phyloP scores from a whole-genome alignment of 2,797 vertebrate genomes.

The Melanogrammus aeglefinus region DNA sequence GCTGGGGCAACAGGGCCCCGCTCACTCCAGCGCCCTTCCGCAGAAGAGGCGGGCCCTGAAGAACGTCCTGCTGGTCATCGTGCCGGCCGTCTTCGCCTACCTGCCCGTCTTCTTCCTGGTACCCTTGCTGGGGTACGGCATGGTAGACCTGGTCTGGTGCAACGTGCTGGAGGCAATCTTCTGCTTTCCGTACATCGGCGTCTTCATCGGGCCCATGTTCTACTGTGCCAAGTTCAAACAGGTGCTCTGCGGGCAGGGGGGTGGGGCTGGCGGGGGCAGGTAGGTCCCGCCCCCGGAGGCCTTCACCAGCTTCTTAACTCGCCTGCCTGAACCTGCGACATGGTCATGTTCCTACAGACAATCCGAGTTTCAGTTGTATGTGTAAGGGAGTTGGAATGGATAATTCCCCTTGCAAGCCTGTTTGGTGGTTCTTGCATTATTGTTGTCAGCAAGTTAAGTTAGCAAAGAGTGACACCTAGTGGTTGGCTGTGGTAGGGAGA shows the following conservation, averaged over 20 bases:
- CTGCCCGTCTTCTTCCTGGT: conserved; percentile 40
- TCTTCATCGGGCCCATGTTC: conserved; percentile 56
- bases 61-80: conserved; percentile 55
- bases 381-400: no score
- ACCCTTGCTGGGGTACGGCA: no score
- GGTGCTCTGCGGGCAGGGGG: conserved; percentile 11
- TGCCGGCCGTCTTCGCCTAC: conserved; percentile 49
- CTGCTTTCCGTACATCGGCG: conserved; percentile 45
- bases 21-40: conserved; percentile 27
- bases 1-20: conserved; percentile 44
- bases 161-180: conserved; percentile 21
- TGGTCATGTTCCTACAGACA: no score
- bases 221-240: conserved; percentile 49
- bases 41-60: conserved; percentile 48
- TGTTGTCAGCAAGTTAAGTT: no score
- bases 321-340: no score
- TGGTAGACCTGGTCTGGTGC: no score
- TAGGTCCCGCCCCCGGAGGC: not conserved
- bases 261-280: not conserved
- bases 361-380: no score
- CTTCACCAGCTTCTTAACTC: no score
- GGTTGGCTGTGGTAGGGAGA: no score
- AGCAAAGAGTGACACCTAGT: no score
- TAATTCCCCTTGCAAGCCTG: no score
- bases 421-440: no score